Base-by-base conservation (phyloP, 1,140 invertebrate species). In the Anadara kagoshimensis region DNA sequence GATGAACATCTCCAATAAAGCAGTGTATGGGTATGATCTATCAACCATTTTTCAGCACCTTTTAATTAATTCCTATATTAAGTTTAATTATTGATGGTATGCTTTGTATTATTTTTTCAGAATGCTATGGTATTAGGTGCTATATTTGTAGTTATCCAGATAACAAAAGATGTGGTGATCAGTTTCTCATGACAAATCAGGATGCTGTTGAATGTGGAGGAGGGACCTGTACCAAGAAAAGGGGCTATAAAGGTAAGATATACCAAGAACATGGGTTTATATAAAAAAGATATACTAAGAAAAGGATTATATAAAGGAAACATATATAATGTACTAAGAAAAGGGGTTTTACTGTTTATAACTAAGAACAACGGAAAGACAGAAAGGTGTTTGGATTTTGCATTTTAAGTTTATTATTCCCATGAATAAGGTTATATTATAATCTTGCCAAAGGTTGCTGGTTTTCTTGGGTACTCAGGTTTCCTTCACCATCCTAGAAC, bases 211-310 rank as follows among this genome's bases (percentile, higher is more conserved):
- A 71, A 0, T 71, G 68, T 45, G 16, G 44, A 14, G 76, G 76
- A 14, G 29, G 29, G 29, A 74, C 67, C 10, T 78, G 76, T 64
- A 62, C 70, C 22, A 78, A 74, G 57, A 56, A 67, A 5, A 65
- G 76, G 22, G 76, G 76, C 3, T 65, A 53, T 45, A 47, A 68
- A 65, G 62, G 62, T 65, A 36, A 45, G n/a, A 56, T n/a, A 14
- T 47, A 1, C 8, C 20, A 14, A 18, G 5, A 22, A 47, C n/a
- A 45, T 45, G 16, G 11, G n/a, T 29, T 12, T 14, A 12, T 53
- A 16, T 1, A 49, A 16, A n/a, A 36, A 47, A 22, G 14, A 22
- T 47, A 22, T 18, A n/a, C n/a, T 14, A 63, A 47, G 11, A 63
- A 41, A 11, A 20, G 20, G 8, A 10, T n/a, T n/a, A 22, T 22